A percentile compares a stretch with the other conserved stretches of the same genome.
Evolutionary conservation across 2,797 vertebrate genomes (phyloP).

Genomic region (Galagoides demidoff): DNA sequence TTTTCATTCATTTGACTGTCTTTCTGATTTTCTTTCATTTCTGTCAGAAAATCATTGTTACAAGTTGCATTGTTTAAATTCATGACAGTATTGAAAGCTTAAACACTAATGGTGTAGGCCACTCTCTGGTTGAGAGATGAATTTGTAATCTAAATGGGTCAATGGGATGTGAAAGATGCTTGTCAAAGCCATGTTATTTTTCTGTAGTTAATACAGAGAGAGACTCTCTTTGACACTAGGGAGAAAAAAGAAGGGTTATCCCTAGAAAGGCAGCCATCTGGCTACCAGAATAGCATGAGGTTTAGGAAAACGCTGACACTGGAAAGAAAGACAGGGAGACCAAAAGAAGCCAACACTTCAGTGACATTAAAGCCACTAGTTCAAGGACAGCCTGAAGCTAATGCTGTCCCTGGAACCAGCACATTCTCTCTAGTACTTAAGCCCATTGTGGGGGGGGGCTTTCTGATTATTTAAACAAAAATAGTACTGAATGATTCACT

Average conservation of each 20-base stretch:
- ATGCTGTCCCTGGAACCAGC: background rate
- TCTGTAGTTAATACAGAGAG: background rate
- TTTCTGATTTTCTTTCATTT: conserved; percentile 33
- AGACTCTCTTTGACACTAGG: background rate
- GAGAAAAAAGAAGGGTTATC: background rate
- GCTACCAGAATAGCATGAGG: background rate
- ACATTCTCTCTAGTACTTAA: background rate
- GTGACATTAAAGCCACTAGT: background rate
- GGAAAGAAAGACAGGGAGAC: background rate
- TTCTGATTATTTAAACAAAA: conserved; percentile 23
- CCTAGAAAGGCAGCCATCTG: background rate
- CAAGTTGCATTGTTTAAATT: background rate
- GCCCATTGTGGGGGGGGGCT: background rate
- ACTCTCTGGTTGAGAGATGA: background rate
- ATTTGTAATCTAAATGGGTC: background rate
- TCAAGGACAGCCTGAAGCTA: conserved; percentile 27
- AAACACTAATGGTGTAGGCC: background rate
- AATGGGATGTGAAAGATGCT: background rate
- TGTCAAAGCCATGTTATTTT: conserved; percentile 1
- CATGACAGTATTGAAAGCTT: background rate
- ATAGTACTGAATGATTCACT: conserved; percentile 12
- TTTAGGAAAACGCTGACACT: background rate
- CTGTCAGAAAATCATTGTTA: background rate
- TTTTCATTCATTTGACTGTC: background rate
- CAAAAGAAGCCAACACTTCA: background rate